A percentile compares a stretch with the other conserved stretches of the same genome.
Evolutionary conservation across 2,888 invertebrate species (phyloP).

Genomic region (Platycheirus rosarum): DNA sequence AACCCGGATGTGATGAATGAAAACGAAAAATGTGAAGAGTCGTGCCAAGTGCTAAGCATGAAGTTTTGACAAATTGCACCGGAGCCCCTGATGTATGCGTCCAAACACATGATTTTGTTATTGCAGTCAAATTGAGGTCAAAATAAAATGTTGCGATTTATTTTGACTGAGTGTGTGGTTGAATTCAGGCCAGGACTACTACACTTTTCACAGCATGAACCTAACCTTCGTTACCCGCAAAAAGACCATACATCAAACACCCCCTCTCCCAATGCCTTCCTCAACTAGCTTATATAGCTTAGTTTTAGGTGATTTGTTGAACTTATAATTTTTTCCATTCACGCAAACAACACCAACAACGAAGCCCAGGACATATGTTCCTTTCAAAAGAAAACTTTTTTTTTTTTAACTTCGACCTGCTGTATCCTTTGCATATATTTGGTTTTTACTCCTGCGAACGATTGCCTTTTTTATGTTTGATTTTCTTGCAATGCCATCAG

Average conservation of each 20-base stretch:
- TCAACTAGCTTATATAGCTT: too few relatives aligned
- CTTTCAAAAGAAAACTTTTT: conserved; percentile 34
- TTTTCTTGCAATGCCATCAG: conserved; percentile 56
- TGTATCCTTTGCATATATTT: conserved; percentile 10
- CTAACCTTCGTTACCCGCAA: too few relatives aligned
- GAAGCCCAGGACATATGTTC: conserved; percentile 22
- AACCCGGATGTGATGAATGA: conserved; percentile 2
- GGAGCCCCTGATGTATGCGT: conserved; percentile 56
- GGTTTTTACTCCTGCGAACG: background rate
- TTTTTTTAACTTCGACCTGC: conserved; percentile 27
- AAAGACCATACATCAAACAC: too few relatives aligned
- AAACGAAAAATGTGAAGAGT: conserved; percentile 31
- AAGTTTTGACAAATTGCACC: conserved; percentile 70
- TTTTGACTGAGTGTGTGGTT: conserved; percentile 31
- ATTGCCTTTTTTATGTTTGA: conserved; percentile 20
- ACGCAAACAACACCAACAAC: background rate
- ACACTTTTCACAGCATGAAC: conserved; percentile 1
- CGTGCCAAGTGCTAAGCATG: conserved; percentile 62
- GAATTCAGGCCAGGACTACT: conserved; percentile 9
- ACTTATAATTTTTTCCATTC: background rate
- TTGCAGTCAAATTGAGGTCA: conserved; percentile 72
- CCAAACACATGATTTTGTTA: conserved; percentile 58
- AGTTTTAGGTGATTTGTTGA: conserved; percentile 28
- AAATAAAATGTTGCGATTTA: conserved; percentile 70
- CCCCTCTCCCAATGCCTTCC: background rate